phyloP scores from a whole-genome alignment of 2,113 vertebrate genomes.

The Cyphomyrus discorhynchus region DNA sequence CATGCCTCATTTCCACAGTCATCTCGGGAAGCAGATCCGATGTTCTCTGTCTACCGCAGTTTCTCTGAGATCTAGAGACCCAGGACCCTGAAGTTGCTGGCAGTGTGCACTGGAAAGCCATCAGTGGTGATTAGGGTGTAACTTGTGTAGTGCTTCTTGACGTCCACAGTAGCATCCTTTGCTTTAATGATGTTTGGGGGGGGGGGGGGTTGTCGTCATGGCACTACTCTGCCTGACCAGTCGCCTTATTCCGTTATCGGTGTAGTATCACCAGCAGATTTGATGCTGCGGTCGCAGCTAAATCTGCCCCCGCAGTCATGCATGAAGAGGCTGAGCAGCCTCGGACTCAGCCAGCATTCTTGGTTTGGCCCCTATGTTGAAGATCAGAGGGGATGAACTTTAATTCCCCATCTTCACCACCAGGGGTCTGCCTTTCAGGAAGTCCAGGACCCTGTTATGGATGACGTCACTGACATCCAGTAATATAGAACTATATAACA shows the following conservation, averaged over 20 bases:
- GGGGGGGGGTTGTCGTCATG: background rate
- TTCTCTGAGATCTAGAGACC: background rate
- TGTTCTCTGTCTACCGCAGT: background rate
- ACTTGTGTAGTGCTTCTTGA: background rate
- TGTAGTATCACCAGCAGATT: background rate
- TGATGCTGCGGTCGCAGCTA: background rate
- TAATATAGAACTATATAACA: background rate
- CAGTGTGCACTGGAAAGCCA: background rate
- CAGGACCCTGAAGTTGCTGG: background rate
- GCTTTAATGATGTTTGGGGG: background rate
- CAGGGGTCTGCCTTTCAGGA: background rate
- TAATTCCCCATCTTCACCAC: background rate
- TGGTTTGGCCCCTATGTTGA: background rate
- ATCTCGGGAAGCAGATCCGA: background rate
- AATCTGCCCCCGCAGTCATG: background rate
- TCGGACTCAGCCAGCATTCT: background rate
- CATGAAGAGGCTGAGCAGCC: background rate
- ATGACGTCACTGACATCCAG: background rate
- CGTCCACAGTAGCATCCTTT: background rate
- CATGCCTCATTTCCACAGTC: background rate
- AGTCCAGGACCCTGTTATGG: background rate
- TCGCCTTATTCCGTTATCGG: background rate
- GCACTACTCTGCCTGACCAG: background rate
- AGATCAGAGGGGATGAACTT: background rate
- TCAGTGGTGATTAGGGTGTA: background rate